phyloP scores from a whole-genome alignment of 1,140 invertebrate species.

The Sminthurinus signatus region DNA sequence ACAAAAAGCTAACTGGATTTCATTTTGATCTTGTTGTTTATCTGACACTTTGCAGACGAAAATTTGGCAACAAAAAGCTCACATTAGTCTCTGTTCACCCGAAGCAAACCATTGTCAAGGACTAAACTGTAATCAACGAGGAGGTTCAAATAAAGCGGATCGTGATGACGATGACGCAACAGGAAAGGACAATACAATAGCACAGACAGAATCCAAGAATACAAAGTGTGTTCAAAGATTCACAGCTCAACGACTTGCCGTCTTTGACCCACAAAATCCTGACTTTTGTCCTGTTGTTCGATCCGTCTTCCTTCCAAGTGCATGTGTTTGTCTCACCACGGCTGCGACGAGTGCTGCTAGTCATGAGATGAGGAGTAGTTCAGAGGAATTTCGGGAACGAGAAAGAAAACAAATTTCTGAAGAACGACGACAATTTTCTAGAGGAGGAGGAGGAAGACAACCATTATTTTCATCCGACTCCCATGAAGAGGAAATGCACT shows the following conservation, averaged over 20 bases:
- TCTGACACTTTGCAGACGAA: too few species aligned
- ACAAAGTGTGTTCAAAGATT: constrained; percentile 40
- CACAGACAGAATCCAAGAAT: background rate
- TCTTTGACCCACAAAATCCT: constrained; percentile 35
- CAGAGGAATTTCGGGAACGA: background rate
- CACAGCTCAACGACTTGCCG: constrained; percentile 35
- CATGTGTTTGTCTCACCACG: constrained; percentile 32
- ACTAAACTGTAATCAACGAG: constrained; percentile 1
- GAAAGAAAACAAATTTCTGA: background rate
- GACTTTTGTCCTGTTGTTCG: constrained; percentile 36
- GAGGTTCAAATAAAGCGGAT: too few species aligned
- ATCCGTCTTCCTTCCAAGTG: constrained; percentile 36
- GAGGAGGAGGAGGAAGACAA: background rate
- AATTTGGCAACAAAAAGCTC: constrained; percentile 39
- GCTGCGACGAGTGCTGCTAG: background rate
- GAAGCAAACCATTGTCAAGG: constrained; percentile 22
- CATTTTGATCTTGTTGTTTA: constrained; percentile 19
- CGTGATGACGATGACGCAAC: too few species aligned
- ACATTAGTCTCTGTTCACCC: constrained; percentile 37
- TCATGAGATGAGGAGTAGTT: background rate
- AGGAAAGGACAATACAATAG: background rate
- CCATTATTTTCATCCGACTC: background rate
- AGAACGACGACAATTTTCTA: background rate
- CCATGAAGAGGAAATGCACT: too few species aligned
- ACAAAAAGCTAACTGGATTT: background rate